Evolutionary conservation across 2,797 vertebrate genomes (phyloP).

Genomic region (Podargus strigoides): DNA sequence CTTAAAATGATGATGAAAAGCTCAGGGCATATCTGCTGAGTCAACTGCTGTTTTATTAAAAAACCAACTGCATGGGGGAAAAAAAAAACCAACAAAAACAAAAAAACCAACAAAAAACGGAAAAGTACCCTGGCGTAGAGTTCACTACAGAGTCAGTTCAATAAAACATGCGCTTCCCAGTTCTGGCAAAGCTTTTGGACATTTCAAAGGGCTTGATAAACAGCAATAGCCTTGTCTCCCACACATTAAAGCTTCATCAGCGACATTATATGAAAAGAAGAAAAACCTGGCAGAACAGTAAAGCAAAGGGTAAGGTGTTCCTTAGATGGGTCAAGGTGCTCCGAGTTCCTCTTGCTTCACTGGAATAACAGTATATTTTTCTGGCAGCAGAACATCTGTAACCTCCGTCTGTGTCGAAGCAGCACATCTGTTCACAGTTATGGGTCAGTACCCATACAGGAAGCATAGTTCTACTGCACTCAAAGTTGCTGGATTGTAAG

Average conservation of each 20-base stretch:
- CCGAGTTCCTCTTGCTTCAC: constrained; percentile 56
- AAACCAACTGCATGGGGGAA: background rate
- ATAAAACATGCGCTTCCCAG: constrained; percentile 51
- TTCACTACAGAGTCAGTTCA: constrained; percentile 64
- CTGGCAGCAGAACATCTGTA: constrained; percentile 66
- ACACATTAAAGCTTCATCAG: constrained; percentile 61
- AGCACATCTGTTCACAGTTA: constrained; percentile 73
- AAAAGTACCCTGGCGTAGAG: constrained; percentile 13
- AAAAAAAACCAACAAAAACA: no score
- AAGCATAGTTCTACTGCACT: background rate
- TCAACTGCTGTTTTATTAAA: constrained; percentile 21
- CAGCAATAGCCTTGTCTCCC: constrained; percentile 73
- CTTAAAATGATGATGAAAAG: background rate
- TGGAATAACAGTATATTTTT: constrained; percentile 54
- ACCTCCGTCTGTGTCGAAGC: constrained; percentile 29
- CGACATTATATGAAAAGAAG: constrained; percentile 56
- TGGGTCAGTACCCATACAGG: constrained; percentile 62
- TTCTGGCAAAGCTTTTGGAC: constrained; percentile 52
- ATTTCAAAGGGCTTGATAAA: constrained; percentile 77
- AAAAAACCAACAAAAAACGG: background rate
- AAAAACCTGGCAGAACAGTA: constrained; percentile 63
- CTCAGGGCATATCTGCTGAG: background rate
- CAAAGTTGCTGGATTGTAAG: constrained; percentile 31
- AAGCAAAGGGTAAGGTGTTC: constrained; percentile 75
- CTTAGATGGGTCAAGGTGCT: constrained; percentile 78